These are phyloP conservation scores for Zaprionus davidi DNA, from an alignment of 1,140 invertebrate species.

Conservation along the genomic window DNA sequence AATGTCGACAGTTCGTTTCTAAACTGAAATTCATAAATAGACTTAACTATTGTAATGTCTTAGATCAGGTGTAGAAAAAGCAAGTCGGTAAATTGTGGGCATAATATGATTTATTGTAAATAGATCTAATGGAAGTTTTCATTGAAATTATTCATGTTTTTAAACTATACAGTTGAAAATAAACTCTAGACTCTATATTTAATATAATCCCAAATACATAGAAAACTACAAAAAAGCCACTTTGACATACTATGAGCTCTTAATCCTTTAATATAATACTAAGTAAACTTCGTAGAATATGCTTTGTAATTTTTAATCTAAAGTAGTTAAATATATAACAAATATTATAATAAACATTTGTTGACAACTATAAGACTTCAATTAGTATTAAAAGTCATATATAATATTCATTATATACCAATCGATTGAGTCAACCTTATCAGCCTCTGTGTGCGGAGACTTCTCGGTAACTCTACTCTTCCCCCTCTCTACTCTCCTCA, in stretches of 20 bases:
- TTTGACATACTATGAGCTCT: too few relatives aligned
- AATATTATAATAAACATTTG: too few relatives aligned
- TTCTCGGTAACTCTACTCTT: not conserved
- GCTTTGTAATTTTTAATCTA: too few relatives aligned
- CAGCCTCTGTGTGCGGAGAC: not conserved
- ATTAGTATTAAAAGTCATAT: not conserved
- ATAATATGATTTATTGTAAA: not conserved
- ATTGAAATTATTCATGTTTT: not conserved
- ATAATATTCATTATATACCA: too few relatives aligned
- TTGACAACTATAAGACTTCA: too few relatives aligned
- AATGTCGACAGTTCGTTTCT: slow-evolving; percentile 11
- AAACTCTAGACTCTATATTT: too few relatives aligned
- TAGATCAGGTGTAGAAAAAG: not conserved
- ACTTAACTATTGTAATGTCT: slow-evolving; percentile 5
- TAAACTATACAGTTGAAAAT: too few relatives aligned
- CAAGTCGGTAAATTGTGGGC: not conserved
- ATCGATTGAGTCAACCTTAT: not conserved
- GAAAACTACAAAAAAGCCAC: too few relatives aligned
- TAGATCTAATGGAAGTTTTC: not conserved
- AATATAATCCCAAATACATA: too few relatives aligned
- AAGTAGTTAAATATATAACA: too few relatives aligned
- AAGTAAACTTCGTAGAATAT: too few relatives aligned
- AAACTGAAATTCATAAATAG: slow-evolving; percentile 12
- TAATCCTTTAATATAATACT: too few relatives aligned
- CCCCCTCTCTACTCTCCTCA: not conserved